Conservation (phyloP, 2,797 vertebrate species). For the Coregonus sp. region DNA sequence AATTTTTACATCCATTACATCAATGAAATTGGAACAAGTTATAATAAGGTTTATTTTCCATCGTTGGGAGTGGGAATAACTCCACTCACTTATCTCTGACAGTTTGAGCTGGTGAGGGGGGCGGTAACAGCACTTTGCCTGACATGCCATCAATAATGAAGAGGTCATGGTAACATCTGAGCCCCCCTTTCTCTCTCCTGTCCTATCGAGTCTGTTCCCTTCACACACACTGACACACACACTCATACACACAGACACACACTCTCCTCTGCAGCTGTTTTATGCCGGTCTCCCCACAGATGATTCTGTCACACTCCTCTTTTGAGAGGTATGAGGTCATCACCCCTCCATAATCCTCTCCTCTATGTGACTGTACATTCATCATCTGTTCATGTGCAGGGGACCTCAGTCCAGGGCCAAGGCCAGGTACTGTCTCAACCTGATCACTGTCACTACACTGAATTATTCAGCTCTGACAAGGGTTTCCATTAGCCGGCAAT, state of each 20-base stretch:
- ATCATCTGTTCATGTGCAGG: too few relatives aligned
- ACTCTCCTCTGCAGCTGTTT: background rate
- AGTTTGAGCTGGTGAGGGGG: background rate
- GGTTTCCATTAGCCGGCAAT: too few relatives aligned
- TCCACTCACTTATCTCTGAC: background rate
- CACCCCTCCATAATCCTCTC: background rate
- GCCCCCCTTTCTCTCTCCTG: background rate
- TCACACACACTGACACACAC: background rate
- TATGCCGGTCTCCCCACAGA: background rate
- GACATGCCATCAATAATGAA: constrained; percentile 17
- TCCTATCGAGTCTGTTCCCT: background rate
- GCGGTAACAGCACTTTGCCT: background rate
- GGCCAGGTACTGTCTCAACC: too few relatives aligned
- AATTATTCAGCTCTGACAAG: background rate
- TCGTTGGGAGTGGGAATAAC: background rate
- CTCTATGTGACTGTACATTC: background rate
- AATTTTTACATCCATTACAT: background rate
- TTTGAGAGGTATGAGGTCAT: background rate
- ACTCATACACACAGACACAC: too few relatives aligned
- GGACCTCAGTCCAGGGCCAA: too few relatives aligned
- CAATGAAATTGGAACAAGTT: background rate
- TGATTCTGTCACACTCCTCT: background rate
- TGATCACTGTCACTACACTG: too few relatives aligned
- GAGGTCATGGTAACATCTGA: background rate
- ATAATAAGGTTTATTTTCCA: background rate